Evolutionary conservation across 2,888 invertebrate genomes (phyloP).

Genomic region (Ormyrus labotus): DNA sequence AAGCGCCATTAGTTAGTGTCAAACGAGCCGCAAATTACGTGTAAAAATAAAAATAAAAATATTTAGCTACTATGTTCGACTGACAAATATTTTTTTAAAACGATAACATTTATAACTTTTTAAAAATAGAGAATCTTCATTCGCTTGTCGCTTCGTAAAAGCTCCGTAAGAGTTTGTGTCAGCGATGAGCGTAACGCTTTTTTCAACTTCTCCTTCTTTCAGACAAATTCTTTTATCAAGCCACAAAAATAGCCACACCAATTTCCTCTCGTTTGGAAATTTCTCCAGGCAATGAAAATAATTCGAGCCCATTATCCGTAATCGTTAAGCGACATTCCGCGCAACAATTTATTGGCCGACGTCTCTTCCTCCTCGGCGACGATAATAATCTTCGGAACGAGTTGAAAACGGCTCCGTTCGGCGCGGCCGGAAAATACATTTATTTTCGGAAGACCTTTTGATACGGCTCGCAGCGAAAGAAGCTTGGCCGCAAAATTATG

Average conservation of each 20-base stretch:
- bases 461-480: constrained; percentile 16
- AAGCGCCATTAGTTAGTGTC: constrained; percentile 30
- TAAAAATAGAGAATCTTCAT: background rate
- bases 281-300: too few species aligned
- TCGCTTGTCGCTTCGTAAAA: too few species aligned
- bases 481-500: constrained; percentile 40
- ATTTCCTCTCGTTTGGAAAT: too few species aligned
- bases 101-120: background rate
- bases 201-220: background rate
- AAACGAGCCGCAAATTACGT: constrained; percentile 1
- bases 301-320: background rate
- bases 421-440: constrained; percentile 18
- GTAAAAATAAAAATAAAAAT: constrained; percentile 20
- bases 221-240: background rate
- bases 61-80: background rate
- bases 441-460: constrained; percentile 50
- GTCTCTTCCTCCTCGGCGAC: background rate
- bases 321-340: background rate
- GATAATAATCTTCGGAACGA: constrained; percentile 7
- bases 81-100: background rate
- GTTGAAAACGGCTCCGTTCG: background rate
- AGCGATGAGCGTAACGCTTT: too few species aligned
- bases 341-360: background rate
- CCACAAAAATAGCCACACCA: too few species aligned
- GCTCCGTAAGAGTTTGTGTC: background rate